A percentile compares a stretch with the other conserved stretches of the same genome.
Conservation (phyloP, 2,888 invertebrate species). For the Dicyrtomina minuta region DNA sequence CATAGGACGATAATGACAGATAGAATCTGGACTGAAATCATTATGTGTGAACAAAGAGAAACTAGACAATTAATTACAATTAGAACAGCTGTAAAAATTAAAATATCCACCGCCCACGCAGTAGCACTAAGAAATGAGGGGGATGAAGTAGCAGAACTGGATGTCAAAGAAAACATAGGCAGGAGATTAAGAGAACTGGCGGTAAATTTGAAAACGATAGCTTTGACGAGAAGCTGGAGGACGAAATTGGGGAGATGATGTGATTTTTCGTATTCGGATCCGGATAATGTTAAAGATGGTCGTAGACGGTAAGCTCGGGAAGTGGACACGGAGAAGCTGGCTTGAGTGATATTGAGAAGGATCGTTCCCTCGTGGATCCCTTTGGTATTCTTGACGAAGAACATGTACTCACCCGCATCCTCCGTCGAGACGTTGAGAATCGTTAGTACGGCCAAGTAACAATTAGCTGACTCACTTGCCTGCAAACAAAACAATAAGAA, state of each 20-base stretch:
- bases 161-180: background rate
- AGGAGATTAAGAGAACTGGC: background rate
- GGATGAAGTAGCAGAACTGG: too few relatives aligned
- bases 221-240: slow-evolving; percentile 11
- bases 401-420: slow-evolving; percentile 67
- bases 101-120: too few relatives aligned
- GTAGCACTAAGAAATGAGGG: too few relatives aligned
- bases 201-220: background rate
- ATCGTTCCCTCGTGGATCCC: slow-evolving; percentile 67
- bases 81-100: too few relatives aligned
- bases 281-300: slow-evolving; percentile 13
- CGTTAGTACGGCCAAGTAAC: slow-evolving; percentile 64
- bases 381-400: slow-evolving; percentile 65
- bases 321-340: slow-evolving; percentile 54
- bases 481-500: slow-evolving; percentile 56
- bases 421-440: slow-evolving; percentile 62
- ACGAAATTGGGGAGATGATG: background rate
- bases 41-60: too few relatives aligned
- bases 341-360: slow-evolving; percentile 64
- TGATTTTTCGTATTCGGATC: too few relatives aligned
- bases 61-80: too few relatives aligned
- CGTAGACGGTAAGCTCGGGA: slow-evolving; percentile 35
- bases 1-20: too few relatives aligned
- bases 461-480: slow-evolving; percentile 63
- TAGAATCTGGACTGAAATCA: too few relatives aligned